These are phyloP conservation scores for Donacobius atricapilla DNA, from an alignment of 2,113 vertebrate genomes.

Conservation along the genomic window DNA sequence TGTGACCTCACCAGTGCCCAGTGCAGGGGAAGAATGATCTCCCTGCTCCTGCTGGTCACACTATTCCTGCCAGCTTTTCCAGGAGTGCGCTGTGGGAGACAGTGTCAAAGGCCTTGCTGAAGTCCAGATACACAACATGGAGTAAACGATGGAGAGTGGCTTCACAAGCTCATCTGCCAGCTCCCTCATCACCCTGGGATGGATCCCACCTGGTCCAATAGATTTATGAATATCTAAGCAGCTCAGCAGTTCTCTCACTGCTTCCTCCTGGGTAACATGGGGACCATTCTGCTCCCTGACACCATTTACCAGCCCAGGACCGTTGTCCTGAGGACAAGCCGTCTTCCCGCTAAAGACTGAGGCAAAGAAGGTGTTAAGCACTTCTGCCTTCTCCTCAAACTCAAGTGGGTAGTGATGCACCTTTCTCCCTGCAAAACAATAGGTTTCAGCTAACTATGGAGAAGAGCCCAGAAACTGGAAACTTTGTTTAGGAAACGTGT, in stretches of 20 bases:
- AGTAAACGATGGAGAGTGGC: background rate
- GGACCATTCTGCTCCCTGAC: background rate
- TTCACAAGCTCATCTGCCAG: background rate
- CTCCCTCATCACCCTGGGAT: background rate
- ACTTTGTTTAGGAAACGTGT: background rate
- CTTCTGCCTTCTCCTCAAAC: background rate
- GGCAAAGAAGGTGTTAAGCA: background rate
- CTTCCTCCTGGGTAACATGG: background rate
- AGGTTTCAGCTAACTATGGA: background rate
- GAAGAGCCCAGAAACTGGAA: background rate
- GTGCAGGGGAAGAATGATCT: no score
- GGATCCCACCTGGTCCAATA: background rate
- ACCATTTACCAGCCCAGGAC: background rate
- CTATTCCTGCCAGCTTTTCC: no score
- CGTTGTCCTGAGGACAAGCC: background rate
- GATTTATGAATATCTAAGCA: background rate
- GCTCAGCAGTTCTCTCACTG: background rate
- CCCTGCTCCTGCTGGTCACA: no score
- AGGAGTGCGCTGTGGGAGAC: no score
- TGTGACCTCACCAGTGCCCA: no score
- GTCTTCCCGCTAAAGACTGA: background rate
- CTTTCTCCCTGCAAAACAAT: rapidly evolving
- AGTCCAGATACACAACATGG: no score
- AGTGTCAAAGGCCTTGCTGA: no score
- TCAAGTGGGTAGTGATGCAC: background rate